These are phyloP conservation scores for Morone saxatilis DNA, from an alignment of 2,113 vertebrate genomes.

Conservation along the genomic window DNA sequence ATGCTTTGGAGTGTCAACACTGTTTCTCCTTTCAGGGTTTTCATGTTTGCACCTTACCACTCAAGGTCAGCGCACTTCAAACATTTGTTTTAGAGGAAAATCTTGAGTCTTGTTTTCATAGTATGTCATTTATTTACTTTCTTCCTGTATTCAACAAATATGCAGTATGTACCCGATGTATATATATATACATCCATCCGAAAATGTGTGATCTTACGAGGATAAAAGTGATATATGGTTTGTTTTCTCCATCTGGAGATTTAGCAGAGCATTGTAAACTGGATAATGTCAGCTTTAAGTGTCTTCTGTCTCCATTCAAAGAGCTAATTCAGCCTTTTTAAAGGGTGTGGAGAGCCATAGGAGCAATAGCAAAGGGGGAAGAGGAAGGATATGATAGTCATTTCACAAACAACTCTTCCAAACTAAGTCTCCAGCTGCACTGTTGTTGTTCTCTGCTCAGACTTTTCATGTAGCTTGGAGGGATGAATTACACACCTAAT, in stretches of 20 bases:
- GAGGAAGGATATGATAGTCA: constrained; percentile 14
- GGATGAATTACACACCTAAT: constrained; percentile 33
- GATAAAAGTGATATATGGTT: neutral
- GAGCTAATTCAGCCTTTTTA: constrained; percentile 1
- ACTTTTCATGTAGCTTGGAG: constrained; percentile 18
- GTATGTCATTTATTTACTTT: neutral
- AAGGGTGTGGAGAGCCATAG: constrained; percentile 16
- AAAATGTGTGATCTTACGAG: neutral
- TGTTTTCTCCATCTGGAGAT: neutral
- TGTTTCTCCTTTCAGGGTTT: neutral
- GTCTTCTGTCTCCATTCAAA: neutral
- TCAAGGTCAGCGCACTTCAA: neutral
- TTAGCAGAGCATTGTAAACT: neutral
- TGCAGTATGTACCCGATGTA: neutral
- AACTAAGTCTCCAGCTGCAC: constrained; percentile 15
- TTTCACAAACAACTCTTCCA: constrained; percentile 16
- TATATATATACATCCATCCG: neutral
- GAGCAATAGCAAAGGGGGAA: neutral
- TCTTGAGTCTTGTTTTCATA: neutral
- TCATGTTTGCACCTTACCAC: neutral
- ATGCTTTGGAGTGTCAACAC: neutral
- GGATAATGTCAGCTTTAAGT: neutral
- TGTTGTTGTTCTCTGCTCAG: constrained; percentile 15
- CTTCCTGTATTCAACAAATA: neutral
- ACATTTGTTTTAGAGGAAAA: neutral